Base-by-base conservation (phyloP, 2,888 invertebrate species). In the Ectropis crepuscularia region DNA sequence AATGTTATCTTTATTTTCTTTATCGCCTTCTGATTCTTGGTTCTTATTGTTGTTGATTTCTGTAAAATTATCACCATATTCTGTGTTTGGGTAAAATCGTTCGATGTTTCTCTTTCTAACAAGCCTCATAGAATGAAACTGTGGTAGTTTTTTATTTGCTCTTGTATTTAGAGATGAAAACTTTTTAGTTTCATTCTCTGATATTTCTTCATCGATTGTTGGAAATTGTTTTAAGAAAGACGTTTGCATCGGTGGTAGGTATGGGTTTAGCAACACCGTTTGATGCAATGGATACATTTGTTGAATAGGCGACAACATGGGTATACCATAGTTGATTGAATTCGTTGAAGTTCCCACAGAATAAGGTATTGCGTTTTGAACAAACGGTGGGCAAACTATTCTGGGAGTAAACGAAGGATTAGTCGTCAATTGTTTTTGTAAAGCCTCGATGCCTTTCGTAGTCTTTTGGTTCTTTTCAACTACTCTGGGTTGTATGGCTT, bases 401-500 rank as follows among this genome's bases (percentile, higher is more conserved):
- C 92, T 86, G 41, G 93, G 92, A 28, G 92, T 85, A 62, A 92
- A 93, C 7, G 93, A 92, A 4, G 93, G 93, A 68, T 93, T 93
- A 12, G 92, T 92, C 42, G 89, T 89, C 73, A 93, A 68, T 75
- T 93, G 93, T 69, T 88, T 92, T 80, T 93, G 91, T 64, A 93
- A 78, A 9, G 83, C 78, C 65, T 87, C 90, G 12, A 91, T 88
- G 53, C 86, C 84, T 81, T 90, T 91, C 0, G 79, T 71, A 5
- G 81, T 75, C 74, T 88, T 92, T 66, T 78, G 77, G 70, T 84
- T 89, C 54, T 87, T 87, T 59, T 90, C 87, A 72, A 94, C 87
- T 74, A 94, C 93, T 87, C 92, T 83, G 57, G 93, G 93, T 71
- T 93, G 93, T 69, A 93, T 93, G 47, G 91, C 92, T 88, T 93